Evolutionary conservation across 2,113 vertebrate genomes (phyloP), one percentile per base, ranked within the genome.

Genomic region (Antidorcas marsupialis): DNA sequence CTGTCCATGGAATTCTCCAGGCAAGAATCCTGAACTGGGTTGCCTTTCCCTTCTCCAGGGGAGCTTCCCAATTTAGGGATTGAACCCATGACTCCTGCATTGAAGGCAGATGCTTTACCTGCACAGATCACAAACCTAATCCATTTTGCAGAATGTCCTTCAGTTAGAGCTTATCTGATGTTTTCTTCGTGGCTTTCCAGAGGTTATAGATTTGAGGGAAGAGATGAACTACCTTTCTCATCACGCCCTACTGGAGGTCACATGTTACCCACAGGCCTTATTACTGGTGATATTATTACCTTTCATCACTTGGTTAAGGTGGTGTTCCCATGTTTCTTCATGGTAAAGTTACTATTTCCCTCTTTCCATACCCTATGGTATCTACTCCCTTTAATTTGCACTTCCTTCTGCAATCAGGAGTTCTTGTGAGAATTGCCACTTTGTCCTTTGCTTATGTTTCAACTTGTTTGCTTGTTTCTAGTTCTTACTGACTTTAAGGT

Each of bases 391-490:
- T 79, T 71, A 59, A 36, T 79, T 64, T 60, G 33, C 67, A 52
- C 64, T 88, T 78, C n/a, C 84, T 53, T 91, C 60, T 93, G 53
- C 60, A 23, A 1, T 15, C 67, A 53, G 25, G 25, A 39, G 8
- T 62, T 33, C 36, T 36, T 53, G 13, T 5, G 12, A 36, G 64
- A 88, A 71, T 3, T 39, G 36, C 78, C 57, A 86, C n/a, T 76
- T 57, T 23, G 10, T 71, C 30, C 21, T 84, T 91, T 28, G 81
- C 47, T n/a, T 47, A 7, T 87, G 79, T 96, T 89, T 86, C 95
- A 64, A n/a, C 85, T 96, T 86, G 71, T 60, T 95, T 87, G 53
- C 52, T 93, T 87, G 55, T 87, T 45, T 92, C 62, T 86, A 43
- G 59, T 62, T 86, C 47, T 95, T 82, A 95, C 60, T 1, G 7